phyloP scores from a whole-genome alignment of 92 coral and sea anemone species.

The Porites evermanni region DNA sequence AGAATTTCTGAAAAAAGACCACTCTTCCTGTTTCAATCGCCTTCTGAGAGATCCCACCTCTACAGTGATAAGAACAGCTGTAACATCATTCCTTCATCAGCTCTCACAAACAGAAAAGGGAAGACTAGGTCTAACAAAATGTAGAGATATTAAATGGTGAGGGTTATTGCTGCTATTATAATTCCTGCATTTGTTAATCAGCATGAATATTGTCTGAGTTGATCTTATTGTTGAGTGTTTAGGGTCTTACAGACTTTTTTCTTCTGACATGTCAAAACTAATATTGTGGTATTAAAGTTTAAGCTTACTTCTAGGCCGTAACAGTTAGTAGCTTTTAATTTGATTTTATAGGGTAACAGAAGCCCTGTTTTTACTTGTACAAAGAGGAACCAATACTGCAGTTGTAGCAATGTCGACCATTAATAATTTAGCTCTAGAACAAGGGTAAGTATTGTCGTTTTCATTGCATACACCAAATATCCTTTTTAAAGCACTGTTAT shows the following conservation, averaged over 20 bases:
- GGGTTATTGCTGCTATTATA: neutral
- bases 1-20: conserved; percentile 70
- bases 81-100: conserved; percentile 71
- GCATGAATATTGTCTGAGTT: too few relatives aligned
- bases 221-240: too few relatives aligned
- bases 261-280: too few relatives aligned
- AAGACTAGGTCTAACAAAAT: conserved; percentile 55
- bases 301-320: neutral
- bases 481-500: neutral
- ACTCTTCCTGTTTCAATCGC: conserved; percentile 62
- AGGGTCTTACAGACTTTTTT: too few relatives aligned
- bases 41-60: conserved; percentile 73
- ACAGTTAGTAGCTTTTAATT: neutral
- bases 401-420: conserved; percentile 91
- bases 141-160: conserved; percentile 46
- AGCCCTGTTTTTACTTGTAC: conserved; percentile 68
- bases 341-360: conserved; percentile 66
- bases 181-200: too few relatives aligned
- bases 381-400: conserved; percentile 70
- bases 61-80: conserved; percentile 66
- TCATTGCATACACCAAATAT: neutral
- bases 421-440: conserved; percentile 82
- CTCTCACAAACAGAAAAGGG: conserved; percentile 80
- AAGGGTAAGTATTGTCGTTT: conserved; percentile 59
- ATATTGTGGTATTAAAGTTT: too few relatives aligned